Percentiles rank a stretch among this genome's conserved stretches.
Evolutionary conservation across 2,113 vertebrate genomes (phyloP).

Genomic region (Gnathonemus echidnorhynchus): DNA sequence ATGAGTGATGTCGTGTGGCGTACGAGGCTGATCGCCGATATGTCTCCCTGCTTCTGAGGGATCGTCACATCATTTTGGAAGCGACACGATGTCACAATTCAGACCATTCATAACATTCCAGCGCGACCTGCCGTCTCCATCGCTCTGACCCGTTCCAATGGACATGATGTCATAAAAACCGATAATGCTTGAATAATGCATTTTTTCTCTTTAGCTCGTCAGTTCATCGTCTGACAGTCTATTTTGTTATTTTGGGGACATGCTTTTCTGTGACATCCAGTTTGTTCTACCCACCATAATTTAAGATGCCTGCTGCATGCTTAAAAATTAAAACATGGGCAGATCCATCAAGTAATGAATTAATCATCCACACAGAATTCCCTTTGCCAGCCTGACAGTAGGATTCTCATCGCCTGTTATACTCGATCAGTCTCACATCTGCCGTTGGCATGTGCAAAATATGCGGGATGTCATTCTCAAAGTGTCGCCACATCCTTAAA

Average conservation of each 20-base stretch:
- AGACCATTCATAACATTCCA: neutral
- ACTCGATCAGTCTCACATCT: neutral
- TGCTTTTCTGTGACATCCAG: neutral
- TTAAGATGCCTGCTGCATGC: neutral
- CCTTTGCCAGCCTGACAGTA: neutral
- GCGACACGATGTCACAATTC: neutral
- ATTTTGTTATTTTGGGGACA: neutral
- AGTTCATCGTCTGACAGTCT: neutral
- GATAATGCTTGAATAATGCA: neutral
- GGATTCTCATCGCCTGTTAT: neutral
- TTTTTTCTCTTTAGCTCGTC: neutral
- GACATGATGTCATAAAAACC: neutral
- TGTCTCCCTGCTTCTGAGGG: neutral
- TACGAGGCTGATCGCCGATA: neutral
- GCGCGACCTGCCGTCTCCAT: neutral
- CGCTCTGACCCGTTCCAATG: neutral
- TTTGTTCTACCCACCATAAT: neutral
- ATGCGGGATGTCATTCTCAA: neutral
- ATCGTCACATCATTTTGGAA: neutral
- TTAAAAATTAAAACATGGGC: neutral
- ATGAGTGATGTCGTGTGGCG: neutral
- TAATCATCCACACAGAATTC: neutral
- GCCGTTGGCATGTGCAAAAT: neutral
- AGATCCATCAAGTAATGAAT: slow-evolving; percentile 6
- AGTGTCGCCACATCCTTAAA: neutral